These are phyloP conservation scores for Mastomys coucha DNA, from an alignment of 2,113 vertebrate genomes.

Conservation along the genomic window DNA sequence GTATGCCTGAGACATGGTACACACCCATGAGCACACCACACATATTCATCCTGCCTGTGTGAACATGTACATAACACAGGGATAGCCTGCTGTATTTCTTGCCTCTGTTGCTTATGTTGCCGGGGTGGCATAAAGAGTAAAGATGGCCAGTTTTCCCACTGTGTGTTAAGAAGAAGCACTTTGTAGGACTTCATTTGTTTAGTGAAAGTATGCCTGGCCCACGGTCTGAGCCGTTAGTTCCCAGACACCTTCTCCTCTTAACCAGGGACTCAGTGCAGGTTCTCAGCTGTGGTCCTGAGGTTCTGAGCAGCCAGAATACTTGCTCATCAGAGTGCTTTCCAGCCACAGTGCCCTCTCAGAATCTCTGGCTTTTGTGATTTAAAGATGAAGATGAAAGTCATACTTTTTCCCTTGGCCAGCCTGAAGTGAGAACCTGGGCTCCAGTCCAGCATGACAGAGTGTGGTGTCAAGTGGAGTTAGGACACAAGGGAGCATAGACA, in stretches of 20 bases:
- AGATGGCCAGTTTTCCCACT: not conserved
- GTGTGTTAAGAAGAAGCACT: not conserved
- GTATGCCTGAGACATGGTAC: fast-evolving
- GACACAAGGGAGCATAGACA: no score
- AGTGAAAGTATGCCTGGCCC: not conserved
- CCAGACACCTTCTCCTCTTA: not conserved
- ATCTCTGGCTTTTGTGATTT: not conserved
- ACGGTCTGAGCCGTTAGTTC: not conserved
- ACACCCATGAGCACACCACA: not conserved
- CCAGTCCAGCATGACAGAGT: not conserved
- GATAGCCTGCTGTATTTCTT: not conserved
- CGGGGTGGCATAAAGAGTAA: not conserved
- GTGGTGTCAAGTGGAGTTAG: not conserved
- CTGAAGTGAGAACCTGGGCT: not conserved
- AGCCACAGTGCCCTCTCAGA: not conserved
- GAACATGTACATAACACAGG: not conserved
- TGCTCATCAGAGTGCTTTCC: not conserved
- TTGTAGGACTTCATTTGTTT: not conserved
- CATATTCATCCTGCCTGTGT: fast-evolving
- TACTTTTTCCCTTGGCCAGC: not conserved
- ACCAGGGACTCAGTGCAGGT: no score
- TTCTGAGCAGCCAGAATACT: not conserved
- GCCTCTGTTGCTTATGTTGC: not conserved
- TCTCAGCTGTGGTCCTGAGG: not conserved
- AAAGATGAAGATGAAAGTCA: not conserved